A percentile compares a stretch with the other conserved stretches of the same genome.
phyloP scores from a whole-genome alignment of 2,113 vertebrate species.

The Crotalus viridis region DNA sequence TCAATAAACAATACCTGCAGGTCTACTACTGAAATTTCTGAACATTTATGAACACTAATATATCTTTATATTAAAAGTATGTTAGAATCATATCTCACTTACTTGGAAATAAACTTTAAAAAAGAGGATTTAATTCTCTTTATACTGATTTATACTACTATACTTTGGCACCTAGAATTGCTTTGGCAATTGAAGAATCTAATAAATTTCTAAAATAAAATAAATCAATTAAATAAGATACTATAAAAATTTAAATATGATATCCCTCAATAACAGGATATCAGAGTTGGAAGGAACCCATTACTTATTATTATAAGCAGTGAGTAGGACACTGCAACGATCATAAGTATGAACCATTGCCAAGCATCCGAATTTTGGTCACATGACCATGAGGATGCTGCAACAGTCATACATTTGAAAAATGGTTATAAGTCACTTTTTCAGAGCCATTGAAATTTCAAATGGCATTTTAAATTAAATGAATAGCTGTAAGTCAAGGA shows the following conservation, averaged over 20 bases:
- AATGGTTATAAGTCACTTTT: neutral
- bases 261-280: too few species aligned
- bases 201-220: neutral
- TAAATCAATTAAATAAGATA: neutral
- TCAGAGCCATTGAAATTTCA: neutral
- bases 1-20: neutral
- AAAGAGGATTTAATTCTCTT: neutral
- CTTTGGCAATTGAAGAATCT: neutral
- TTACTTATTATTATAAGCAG: too few species aligned
- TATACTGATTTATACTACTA: neutral
- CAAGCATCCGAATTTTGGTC: neutral
- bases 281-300: too few species aligned
- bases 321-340: neutral
- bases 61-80: neutral
- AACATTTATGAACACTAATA: neutral
- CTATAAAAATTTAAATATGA: neutral
- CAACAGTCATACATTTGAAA: neutral
- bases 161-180: neutral
- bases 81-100: neutral
- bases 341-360: neutral
- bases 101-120: neutral
- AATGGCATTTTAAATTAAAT: neutral
- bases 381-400: neutral
- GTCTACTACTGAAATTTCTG: neutral
- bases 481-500: neutral